Base-by-base conservation (phyloP, 1,140 invertebrate species). In the Drosophila nikananu region DNA sequence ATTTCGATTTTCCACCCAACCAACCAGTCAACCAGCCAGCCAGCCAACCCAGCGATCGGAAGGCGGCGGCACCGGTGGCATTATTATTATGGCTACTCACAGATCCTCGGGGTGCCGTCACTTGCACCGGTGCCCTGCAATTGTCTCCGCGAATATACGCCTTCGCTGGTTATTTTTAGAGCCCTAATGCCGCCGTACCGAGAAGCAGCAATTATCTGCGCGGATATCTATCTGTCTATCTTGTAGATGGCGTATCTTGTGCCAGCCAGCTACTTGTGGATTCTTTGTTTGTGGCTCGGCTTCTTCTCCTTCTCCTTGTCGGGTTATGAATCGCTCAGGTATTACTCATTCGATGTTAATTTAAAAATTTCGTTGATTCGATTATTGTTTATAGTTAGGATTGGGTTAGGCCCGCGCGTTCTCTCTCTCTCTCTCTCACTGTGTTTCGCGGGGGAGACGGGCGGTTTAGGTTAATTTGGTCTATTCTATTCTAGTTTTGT, bases 201-300 rank as follows among this genome's bases (percentile, higher is more conserved):
- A 35, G 64, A 35, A 78, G 57, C 42, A 55, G 64, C 57, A 60
- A 70, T 70, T 75, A 82, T 83, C 52, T 74, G 44, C 52, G 48
- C 71, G 57, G 60, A 55, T 86, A 66, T 78, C 73, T 84, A 78
- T 89, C 80, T 78, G 64, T 68, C 51, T 55, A 64, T 51, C 35
- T 57, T 59, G 39, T 52, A 64, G 46, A 23, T 57, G 52, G 19
- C 9, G 35, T 57, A 41, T 57, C 54, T 57, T 23, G 51, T 57
- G 35, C 54, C 35, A 39, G 52, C 52, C 64, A 54, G 84, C 84
- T 90, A 89, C 84, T 89, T 89, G 84, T 89, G 86, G 84, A 89
- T 89, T 86, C 76, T 55, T 83, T 81, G 70, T 62, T 57, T 23
- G 48, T 37, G 52, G 27, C 42, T 59, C 39, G 5, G 48, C 58